A percentile compares a stretch with the other conserved stretches of the same genome.
Conservation (phyloP, 2,888 invertebrate genomes). For the Dasysyrphus tricinctus region DNA sequence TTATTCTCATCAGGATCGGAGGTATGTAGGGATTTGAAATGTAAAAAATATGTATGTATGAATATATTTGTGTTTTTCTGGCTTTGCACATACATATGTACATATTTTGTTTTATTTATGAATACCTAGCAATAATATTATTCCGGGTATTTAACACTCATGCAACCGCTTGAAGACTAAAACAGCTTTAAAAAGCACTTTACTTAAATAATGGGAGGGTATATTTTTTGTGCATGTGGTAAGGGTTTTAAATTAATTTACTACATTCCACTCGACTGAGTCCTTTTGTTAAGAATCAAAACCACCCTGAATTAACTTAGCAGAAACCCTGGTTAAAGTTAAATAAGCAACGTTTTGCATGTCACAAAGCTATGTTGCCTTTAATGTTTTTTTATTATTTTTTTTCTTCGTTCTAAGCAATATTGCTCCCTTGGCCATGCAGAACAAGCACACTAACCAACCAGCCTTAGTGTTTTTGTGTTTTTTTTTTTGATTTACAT, state of each 20-base stretch:
- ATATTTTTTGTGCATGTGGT: constrained; percentile 6
- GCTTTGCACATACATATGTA: neutral
- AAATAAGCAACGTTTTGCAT: constrained; percentile 33
- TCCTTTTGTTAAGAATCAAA: constrained; percentile 23
- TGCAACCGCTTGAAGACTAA: neutral
- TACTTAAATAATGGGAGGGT: constrained; percentile 5
- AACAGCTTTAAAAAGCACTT: constrained; percentile 26
- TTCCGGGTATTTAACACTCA: constrained; percentile 30
- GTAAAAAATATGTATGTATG: neutral
- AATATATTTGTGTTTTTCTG: neutral
- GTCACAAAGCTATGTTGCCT: constrained; percentile 32
- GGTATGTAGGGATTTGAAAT: neutral
- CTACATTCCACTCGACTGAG: constrained; percentile 28
- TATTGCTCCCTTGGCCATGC: constrained; percentile 1
- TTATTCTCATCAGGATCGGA: too few relatives aligned
- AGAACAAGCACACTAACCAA: too few relatives aligned
- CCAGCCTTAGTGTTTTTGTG: constrained; percentile 37
- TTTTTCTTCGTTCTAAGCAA: constrained; percentile 5
- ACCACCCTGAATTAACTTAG: neutral
- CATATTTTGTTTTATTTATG: neutral
- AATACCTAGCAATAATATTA: constrained; percentile 5
- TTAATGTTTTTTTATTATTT: constrained; percentile 9
- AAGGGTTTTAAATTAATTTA: constrained; percentile 44
- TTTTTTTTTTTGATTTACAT: constrained; percentile 17
- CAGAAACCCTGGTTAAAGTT: constrained; percentile 15